These are phyloP conservation scores for Dicrostonyx torquatus DNA, from an alignment of 2,797 vertebrate genomes.

Conservation along the genomic window DNA sequence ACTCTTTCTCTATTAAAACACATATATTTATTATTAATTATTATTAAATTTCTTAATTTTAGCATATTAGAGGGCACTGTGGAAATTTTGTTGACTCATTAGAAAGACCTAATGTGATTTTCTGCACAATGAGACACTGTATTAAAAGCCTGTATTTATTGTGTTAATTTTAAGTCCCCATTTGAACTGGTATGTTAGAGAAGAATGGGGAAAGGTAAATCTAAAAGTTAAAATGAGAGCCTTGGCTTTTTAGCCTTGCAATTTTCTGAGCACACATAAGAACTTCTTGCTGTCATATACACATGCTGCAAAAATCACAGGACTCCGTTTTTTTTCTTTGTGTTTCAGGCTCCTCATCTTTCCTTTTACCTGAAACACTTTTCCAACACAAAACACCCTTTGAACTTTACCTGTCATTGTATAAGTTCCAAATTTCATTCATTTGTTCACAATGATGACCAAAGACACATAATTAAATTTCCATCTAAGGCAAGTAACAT, in stretches of 20 bases:
- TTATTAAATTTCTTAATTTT: constrained; percentile 86
- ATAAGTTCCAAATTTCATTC: constrained; percentile 26
- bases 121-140: constrained; percentile 81
- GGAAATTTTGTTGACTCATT: constrained; percentile 87
- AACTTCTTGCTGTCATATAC: not conserved
- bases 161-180: constrained; percentile 85
- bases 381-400: not conserved
- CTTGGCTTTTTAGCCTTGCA: constrained; percentile 67
- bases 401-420: constrained; percentile 33
- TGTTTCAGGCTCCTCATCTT: not conserved
- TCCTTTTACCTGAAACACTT: not conserved
- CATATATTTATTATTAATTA: constrained; percentile 89
- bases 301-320: not conserved
- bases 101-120: constrained; percentile 80
- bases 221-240: constrained; percentile 68
- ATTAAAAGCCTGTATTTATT: constrained; percentile 87
- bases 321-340: not conserved
- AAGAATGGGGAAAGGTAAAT: constrained; percentile 81
- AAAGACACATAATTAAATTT: constrained; percentile 67
- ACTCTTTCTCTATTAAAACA: constrained; percentile 84
- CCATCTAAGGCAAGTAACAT: constrained; percentile 56
- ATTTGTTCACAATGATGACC: constrained; percentile 49
- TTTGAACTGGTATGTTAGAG: constrained; percentile 80
- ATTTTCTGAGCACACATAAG: constrained; percentile 65
- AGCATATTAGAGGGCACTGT: constrained; percentile 81